Evolutionary conservation across 2,888 invertebrate genomes (phyloP), one percentile per base, ranked within the genome.

Genomic region (Stenodera caucasica): DNA sequence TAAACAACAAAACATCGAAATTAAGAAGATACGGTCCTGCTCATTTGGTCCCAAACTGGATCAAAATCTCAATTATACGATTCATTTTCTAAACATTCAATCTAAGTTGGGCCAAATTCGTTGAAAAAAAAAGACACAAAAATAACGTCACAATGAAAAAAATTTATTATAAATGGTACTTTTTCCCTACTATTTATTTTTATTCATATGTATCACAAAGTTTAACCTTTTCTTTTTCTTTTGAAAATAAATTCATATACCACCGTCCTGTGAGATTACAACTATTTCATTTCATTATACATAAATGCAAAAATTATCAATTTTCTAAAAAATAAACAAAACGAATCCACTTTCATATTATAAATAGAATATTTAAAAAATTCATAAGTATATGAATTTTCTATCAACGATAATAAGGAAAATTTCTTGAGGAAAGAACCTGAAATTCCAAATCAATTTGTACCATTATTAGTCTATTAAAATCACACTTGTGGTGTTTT

Each of bases 401-500:
- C 9, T 32, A 40, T 18, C 11, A 21, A 9, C 8, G 11, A 40
- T 11, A 21, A 15, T 6, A 8, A 37, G 15, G 1, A 15, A 8
- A 37, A 2, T 26, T 2, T 26, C 5, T 26, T 5, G 15, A 37
- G 15, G 6, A 7, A 35, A 35, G 5, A 35, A 35, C 35, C 35
- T 14, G 3, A n/a, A 35, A 35, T 14, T 40, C 11, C 3, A 40
- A 40, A 40, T 40, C 1, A 40, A 40, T 40, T 40, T 40, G 40
- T 40, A 40, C 40, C 40, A 40, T 40, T 2, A 18, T 11, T 40
- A 18, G 3, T 26, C 1, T 1, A 32, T 32, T 18, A 11, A 40
- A 40, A 40, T 40, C 40, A 40, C 60, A 57, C 58, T n/a, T 52
- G 45, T 61, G 58, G 61, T 61, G 61, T 61, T 58, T 40, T 57